These are phyloP conservation scores for Platichthys flesus DNA, from an alignment of 2,113 vertebrate species.

Conservation along the genomic window DNA sequence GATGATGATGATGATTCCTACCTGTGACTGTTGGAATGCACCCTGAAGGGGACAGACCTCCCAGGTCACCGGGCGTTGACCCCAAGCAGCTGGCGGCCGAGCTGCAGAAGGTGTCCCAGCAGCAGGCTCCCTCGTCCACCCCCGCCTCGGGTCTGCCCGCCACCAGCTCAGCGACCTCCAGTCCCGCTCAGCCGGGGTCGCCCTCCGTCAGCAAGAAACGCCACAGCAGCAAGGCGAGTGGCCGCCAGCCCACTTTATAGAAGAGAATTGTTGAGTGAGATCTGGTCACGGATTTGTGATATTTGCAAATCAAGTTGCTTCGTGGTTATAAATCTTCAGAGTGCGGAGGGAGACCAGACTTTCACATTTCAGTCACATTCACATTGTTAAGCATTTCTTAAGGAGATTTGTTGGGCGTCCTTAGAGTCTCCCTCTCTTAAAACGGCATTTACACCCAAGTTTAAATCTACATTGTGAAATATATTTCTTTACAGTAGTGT, in stretches of 20 bases:
- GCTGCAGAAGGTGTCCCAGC: constrained; percentile 97
- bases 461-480: not conserved
- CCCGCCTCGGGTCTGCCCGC: constrained; percentile 84
- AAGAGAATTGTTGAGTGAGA: too few relatives aligned
- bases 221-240: constrained; percentile 92
- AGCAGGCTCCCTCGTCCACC: constrained; percentile 85
- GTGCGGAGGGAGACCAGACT: too few relatives aligned
- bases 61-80: constrained; percentile 95
- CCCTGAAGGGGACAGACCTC: constrained; percentile 87
- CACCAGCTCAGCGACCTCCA: constrained; percentile 88
- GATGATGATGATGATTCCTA: not conserved
- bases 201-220: constrained; percentile 96
- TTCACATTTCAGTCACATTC: not conserved
- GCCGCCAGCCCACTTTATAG: too few relatives aligned
- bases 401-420: too few relatives aligned
- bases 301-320: not conserved
- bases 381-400: too few relatives aligned
- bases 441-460: not conserved
- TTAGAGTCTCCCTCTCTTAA: too few relatives aligned
- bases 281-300: too few relatives aligned
- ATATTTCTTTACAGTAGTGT: too few relatives aligned
- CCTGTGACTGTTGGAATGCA: not conserved
- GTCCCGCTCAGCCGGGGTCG: constrained; percentile 94
- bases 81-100: constrained; percentile 97
- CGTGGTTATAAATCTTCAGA: not conserved